Evolutionary conservation across 2,797 vertebrate genomes (phyloP).

Genomic region (Enteromius viviparus): DNA sequence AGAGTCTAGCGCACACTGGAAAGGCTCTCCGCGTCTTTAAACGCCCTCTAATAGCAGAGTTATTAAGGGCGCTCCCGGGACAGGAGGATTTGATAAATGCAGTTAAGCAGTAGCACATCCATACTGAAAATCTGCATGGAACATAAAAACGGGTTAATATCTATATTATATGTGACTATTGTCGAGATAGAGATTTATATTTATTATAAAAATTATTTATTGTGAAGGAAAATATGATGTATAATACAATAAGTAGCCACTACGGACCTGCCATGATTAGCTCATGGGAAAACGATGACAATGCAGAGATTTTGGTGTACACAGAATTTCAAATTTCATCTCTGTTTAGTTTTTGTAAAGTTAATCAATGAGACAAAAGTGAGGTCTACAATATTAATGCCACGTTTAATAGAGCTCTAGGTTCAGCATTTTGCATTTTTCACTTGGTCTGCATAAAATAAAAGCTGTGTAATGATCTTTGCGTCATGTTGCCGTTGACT

Average conservation of each 20-base stretch:
- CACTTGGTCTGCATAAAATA: not conserved
- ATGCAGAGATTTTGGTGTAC: not conserved
- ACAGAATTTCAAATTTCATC: not conserved
- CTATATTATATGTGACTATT: slow-evolving; percentile 10
- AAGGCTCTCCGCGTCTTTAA: not conserved
- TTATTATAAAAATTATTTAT: slow-evolving; percentile 46
- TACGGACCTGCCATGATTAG: slow-evolving; percentile 4
- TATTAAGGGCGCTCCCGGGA: not conserved
- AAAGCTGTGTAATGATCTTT: not conserved
- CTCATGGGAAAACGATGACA: not conserved
- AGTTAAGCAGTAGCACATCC: not conserved
- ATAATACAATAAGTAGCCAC: slow-evolving; percentile 3
- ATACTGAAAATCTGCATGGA: not conserved
- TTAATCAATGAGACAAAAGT: not conserved
- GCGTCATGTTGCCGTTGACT: not conserved
- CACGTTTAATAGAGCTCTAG: not conserved
- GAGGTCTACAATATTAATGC: not conserved
- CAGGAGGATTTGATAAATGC: not conserved
- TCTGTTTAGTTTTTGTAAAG: not conserved
- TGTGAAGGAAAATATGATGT: slow-evolving; percentile 15
- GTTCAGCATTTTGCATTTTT: not conserved
- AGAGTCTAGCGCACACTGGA: not conserved
- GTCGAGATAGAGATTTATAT: slow-evolving; percentile 23
- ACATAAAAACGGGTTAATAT: not conserved
- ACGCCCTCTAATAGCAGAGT: slow-evolving; percentile 4